Evolutionary conservation across 1,140 invertebrate genomes (phyloP).

Genomic region (Drosophila pseudoananassae): DNA sequence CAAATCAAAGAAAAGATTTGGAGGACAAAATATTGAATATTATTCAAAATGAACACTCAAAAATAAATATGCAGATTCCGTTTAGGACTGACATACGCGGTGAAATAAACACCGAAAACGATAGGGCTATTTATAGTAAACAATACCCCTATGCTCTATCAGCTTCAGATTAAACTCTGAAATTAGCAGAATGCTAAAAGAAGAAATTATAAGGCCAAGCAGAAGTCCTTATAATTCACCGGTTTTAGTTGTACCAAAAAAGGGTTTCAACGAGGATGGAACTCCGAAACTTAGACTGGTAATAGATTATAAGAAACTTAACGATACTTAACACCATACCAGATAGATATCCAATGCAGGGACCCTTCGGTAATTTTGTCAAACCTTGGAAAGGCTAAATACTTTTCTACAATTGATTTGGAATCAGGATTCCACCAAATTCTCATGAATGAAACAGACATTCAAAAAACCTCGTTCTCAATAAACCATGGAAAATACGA

Average conservation of each 20-base stretch:
- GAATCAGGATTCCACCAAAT: neutral
- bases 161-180: neutral
- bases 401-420: neutral
- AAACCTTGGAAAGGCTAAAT: neutral
- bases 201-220: constrained; percentile 2
- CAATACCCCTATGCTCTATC: constrained; percentile 5
- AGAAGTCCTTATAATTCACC: neutral
- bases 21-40: too few species aligned
- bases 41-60: neutral
- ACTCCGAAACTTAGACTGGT: neutral
- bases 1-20: too few species aligned
- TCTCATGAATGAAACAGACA: constrained; percentile 1
- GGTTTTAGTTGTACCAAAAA: constrained; percentile 2
- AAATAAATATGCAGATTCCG: constrained; percentile 2
- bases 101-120: neutral
- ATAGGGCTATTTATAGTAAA: constrained; percentile 1
- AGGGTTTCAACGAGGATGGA: neutral
- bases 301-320: constrained; percentile 8
- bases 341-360: constrained; percentile 7
- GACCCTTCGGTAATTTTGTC: constrained; percentile 1
- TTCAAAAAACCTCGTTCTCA: neutral
- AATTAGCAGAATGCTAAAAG: neutral
- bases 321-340: constrained; percentile 7
- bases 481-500: constrained; percentile 1
- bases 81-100: neutral